Percentiles rank a stretch among this genome's conserved stretches.
Evolutionary conservation across 2,888 invertebrate species (phyloP).

Genomic region (Agonopterix subpropinquella): DNA sequence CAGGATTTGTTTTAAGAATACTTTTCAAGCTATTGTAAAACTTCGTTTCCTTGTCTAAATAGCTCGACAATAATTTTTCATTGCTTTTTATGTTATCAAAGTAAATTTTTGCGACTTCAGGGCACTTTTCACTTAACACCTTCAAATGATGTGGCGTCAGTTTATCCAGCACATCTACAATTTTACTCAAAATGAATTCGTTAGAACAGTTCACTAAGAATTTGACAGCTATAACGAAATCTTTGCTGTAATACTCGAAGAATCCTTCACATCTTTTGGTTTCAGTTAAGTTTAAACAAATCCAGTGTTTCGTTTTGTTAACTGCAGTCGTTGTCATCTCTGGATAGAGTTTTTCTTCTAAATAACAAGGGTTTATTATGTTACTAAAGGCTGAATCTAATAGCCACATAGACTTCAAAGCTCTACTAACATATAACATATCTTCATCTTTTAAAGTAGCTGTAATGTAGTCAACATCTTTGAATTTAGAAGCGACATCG

Average conservation of each 20-base stretch:
- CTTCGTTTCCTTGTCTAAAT: slow-evolving; percentile 15
- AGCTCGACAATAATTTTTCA: slow-evolving; percentile 17
- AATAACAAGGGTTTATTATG: slow-evolving; percentile 40
- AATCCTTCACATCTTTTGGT: slow-evolving; percentile 33
- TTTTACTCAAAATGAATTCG: slow-evolving; percentile 29
- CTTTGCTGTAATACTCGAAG: slow-evolving; percentile 34
- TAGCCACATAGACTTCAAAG: slow-evolving; percentile 46
- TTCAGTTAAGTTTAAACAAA: slow-evolving; percentile 31
- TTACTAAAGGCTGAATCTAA: slow-evolving; percentile 25
- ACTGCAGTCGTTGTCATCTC: slow-evolving; percentile 42
- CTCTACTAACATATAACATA: slow-evolving; percentile 49
- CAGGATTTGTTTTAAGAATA: slow-evolving; percentile 14
- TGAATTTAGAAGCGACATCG: slow-evolving; percentile 39
- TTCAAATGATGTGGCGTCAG: slow-evolving; percentile 34
- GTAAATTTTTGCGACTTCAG: slow-evolving; percentile 32
- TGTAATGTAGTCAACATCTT: slow-evolving; percentile 38
- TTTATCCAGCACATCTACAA: slow-evolving; percentile 27
- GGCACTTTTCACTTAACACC: slow-evolving; percentile 36
- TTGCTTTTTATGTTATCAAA: slow-evolving; percentile 30
- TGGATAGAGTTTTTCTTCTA: slow-evolving; percentile 41
- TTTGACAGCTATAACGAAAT: slow-evolving; percentile 33
- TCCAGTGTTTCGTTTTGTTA: slow-evolving; percentile 41
- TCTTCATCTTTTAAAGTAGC: slow-evolving; percentile 41
- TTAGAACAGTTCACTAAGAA: slow-evolving; percentile 36
- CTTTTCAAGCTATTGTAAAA: slow-evolving; percentile 16